Conservation (phyloP, 2,797 vertebrate species). For the Falco peregrinus region DNA sequence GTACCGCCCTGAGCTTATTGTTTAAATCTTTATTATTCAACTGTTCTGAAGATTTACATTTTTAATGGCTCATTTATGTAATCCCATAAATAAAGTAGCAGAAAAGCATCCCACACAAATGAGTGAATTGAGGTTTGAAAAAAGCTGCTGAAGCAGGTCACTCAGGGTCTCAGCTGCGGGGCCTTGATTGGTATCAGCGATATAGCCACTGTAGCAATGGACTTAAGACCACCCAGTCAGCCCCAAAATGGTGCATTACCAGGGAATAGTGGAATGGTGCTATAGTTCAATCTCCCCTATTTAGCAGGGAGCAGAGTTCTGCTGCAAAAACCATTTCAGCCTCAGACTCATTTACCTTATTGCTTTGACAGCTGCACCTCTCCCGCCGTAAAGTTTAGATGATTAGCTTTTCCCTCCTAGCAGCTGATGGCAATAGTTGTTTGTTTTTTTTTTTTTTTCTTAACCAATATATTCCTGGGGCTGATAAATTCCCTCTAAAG, state of each 20-base stretch:
- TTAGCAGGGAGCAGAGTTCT: constrained; percentile 78
- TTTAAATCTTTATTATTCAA: constrained; percentile 85
- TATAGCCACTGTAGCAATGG: constrained; percentile 82
- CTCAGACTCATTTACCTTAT: constrained; percentile 82
- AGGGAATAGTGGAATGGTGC: constrained; percentile 77
- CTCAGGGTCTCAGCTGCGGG: constrained; percentile 83
- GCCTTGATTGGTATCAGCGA: constrained; percentile 84
- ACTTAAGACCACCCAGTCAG: constrained; percentile 89
- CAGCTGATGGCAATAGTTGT: constrained; percentile 73
- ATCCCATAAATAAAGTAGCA: constrained; percentile 88
- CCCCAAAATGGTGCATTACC: constrained; percentile 80
- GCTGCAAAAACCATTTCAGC: constrained; percentile 77
- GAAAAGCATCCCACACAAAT: constrained; percentile 84
- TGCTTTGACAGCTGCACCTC: constrained; percentile 83
- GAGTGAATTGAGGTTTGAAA: constrained; percentile 80
- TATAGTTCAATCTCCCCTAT: constrained; percentile 81
- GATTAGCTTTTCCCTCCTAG: constrained; percentile 74
- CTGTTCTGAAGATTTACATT: constrained; percentile 89
- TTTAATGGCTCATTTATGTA: constrained; percentile 91
- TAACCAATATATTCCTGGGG: constrained; percentile 76
- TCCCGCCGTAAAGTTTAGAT: constrained; percentile 74
- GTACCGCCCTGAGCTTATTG: constrained; percentile 81
- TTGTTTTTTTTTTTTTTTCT: constrained; percentile 49
- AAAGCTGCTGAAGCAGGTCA: constrained; percentile 83
- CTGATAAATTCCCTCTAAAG: constrained; percentile 74